phyloP scores from a whole-genome alignment of 1,140 invertebrate genomes.

The Coelopa frigida region DNA sequence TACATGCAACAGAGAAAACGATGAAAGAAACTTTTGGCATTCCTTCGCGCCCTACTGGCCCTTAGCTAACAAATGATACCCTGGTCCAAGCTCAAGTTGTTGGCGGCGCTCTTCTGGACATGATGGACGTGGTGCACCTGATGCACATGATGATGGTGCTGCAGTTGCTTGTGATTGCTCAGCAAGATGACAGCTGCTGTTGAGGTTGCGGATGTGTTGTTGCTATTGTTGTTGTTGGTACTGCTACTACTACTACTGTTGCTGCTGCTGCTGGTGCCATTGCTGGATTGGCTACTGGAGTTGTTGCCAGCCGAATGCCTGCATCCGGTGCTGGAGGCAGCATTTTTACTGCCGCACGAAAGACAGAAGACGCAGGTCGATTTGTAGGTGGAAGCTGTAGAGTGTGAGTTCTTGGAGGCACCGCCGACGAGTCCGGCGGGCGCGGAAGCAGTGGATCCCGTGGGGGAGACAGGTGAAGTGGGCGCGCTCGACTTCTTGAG shows the following conservation, averaged over 20 bases:
- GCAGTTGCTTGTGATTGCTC: constrained; percentile 1
- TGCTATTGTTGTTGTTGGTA: constrained; percentile 6
- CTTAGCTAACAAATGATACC: constrained; percentile 46
- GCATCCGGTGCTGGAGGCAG: constrained; percentile 3
- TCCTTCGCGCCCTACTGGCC: constrained; percentile 40
- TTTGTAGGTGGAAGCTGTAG: constrained; percentile 6
- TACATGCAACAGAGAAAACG: constrained; percentile 44
- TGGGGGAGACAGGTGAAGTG: too few relatives aligned
- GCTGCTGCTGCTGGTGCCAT: constrained; percentile 3
- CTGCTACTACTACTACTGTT: constrained; percentile 4
- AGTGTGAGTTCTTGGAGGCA: too few relatives aligned
- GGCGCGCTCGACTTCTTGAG: constrained; percentile 39
- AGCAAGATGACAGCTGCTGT: background rate
- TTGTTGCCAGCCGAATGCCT: constrained; percentile 8
- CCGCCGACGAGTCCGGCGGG: too few relatives aligned
- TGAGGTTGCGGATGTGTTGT: background rate
- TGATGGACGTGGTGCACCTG: constrained; percentile 23
- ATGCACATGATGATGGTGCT: constrained; percentile 23
- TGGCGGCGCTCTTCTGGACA: constrained; percentile 34
- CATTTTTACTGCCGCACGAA: constrained; percentile 7
- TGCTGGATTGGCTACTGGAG: constrained; percentile 1
- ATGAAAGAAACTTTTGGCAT: constrained; percentile 45
- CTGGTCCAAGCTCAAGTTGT: constrained; percentile 40
- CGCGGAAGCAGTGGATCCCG: too few relatives aligned
- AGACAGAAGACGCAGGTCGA: constrained; percentile 9